phyloP scores from a whole-genome alignment of 2,888 invertebrate genomes.

The Steinernema hermaphroditum region DNA sequence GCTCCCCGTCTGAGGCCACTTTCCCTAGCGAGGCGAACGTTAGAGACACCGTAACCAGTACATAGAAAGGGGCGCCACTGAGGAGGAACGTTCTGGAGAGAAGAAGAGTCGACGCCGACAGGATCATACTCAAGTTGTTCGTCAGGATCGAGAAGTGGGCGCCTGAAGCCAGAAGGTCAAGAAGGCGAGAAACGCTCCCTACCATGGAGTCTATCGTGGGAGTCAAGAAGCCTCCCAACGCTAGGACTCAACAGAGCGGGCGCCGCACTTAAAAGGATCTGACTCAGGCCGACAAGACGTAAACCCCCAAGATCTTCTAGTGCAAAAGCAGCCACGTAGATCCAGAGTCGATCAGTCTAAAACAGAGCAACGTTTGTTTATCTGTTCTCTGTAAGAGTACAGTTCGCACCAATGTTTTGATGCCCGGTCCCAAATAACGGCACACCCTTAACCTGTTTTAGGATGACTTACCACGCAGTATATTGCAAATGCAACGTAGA shows the following conservation, averaged over 20 bases:
- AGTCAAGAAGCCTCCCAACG: background rate
- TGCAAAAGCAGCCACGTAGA: background rate
- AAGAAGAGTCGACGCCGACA: background rate
- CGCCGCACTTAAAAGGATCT: background rate
- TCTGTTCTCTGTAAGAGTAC: too few species aligned
- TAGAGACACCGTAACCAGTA: background rate
- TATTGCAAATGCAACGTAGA: too few species aligned
- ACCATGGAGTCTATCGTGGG: background rate
- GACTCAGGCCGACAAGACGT: background rate
- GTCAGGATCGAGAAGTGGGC: background rate
- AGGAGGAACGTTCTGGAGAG: background rate
- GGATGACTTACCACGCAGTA: too few species aligned
- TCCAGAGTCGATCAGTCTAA: constrained; percentile 3
- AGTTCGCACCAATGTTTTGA: too few species aligned
- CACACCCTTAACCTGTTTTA: too few species aligned
- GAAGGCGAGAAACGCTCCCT: background rate
- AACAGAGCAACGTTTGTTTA: too few species aligned
- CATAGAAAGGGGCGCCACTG: background rate
- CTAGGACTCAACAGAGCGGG: background rate
- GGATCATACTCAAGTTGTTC: background rate
- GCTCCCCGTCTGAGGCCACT: background rate
- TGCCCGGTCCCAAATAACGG: too few species aligned
- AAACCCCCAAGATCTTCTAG: background rate
- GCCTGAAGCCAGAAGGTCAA: background rate
- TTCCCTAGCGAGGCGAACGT: background rate